A percentile compares a stretch with the other conserved stretches of the same genome.
Evolutionary conservation across 2,113 vertebrate species (phyloP).

Genomic region (Myotis brandtii): DNA sequence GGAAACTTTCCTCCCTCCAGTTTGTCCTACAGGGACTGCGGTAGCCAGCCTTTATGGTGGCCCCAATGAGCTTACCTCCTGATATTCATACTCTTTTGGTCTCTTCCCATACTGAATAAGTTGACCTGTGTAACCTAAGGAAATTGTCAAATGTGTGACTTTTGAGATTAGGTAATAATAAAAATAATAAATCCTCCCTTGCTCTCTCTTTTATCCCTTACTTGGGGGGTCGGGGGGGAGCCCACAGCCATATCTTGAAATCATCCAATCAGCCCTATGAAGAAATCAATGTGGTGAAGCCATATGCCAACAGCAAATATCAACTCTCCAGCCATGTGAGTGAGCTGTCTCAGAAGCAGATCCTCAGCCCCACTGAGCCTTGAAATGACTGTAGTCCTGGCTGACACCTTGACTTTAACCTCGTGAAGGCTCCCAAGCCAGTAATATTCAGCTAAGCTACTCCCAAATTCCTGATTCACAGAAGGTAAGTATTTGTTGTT

Average conservation of each 20-base stretch:
- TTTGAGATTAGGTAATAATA: neutral
- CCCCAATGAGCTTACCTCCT: neutral
- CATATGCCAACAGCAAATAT: neutral
- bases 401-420: neutral
- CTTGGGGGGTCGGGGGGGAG: neutral
- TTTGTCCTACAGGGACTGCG: neutral
- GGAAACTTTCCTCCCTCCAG: neutral
- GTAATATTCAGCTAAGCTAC: neutral
- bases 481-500: neutral
- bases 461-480: neutral
- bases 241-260: neutral
- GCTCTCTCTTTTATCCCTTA: neutral
- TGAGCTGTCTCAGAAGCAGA: neutral
- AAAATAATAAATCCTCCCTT: neutral
- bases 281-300: neutral
- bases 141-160: neutral
- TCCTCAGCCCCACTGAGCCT: neutral
- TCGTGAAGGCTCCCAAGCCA: neutral
- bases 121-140: neutral
- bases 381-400: neutral
- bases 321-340: neutral
- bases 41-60: neutral
- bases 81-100: neutral
- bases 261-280: neutral
- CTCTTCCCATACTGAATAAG: neutral